Evolutionary conservation across 2,113 vertebrate genomes (phyloP), one percentile per base, ranked within the genome.

Genomic region (Piaya cayana): DNA sequence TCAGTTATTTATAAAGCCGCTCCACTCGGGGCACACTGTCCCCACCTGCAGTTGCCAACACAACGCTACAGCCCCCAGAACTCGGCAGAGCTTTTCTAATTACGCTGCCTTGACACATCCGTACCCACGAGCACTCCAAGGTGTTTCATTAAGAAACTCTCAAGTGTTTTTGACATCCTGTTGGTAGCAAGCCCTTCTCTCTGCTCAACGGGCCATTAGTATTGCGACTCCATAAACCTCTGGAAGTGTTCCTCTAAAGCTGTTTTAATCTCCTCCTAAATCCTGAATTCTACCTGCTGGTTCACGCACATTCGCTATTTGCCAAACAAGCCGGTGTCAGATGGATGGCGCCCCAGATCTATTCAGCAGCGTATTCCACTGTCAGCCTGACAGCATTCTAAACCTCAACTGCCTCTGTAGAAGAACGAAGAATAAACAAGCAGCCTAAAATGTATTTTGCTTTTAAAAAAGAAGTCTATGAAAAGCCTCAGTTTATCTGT

Each of bases 81-180:
- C 84, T 60, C 15, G 8, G 16, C 9, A 39, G 36, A 47, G 29
- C 45, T 70, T 55, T 43, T 64, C 53, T 69, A 76, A 68, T 93
- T 74, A 82, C 37, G 12, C 7, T 86, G 70, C 68, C 67, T 18
- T 63, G 68, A 83, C 86, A 81, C 56, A 74, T 81, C 3, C n/a
- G 55, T 65, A 63, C 82, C 43, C 68, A 88, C 0, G 1, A 86
- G 85, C 76, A 42, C 55, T 74, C 59, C 2, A 15, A 93, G 67
- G 75, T 93, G 86, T 77, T 94, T 74, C 86, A 90, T 81, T 70
- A 92, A 90, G 39, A 69, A 88, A 88, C 55, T 39, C 59, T 65
- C 34, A 58, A 25, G 7, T 15, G 23, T 50, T 78, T 76, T n/a
- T 70, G 55, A 55, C 63, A 86, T 65, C 42, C 50, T 81, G 22